Percentiles rank a stretch among this genome's conserved stretches.
phyloP scores from a whole-genome alignment of 1,140 invertebrate genomes.

The Callitettix versicolor region DNA sequence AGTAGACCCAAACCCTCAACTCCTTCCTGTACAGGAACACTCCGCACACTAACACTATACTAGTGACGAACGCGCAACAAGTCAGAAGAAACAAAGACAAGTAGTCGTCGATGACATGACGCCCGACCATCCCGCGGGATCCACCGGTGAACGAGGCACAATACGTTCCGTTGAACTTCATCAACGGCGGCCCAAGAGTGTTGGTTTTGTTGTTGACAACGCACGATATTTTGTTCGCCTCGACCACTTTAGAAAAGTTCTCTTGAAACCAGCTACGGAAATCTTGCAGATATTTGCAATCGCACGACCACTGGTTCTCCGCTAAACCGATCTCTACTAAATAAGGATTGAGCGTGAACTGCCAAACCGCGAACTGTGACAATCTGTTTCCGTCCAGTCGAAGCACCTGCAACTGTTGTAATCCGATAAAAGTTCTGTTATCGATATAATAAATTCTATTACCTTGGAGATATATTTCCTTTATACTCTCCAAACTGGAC shows the following conservation, averaged over 20 bases:
- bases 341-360: constrained; percentile 58
- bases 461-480: constrained; percentile 77
- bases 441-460: constrained; percentile 75
- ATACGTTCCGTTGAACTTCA: constrained; percentile 55
- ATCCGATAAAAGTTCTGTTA: constrained; percentile 70
- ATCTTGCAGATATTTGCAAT: constrained; percentile 69
- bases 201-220: constrained; percentile 28
- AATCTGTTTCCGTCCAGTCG: constrained; percentile 76
- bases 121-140: constrained; percentile 45
- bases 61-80: constrained; percentile 58
- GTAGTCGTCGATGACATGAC: constrained; percentile 66
- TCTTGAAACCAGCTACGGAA: constrained; percentile 64
- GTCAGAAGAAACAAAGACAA: constrained; percentile 63
- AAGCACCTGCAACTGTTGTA: constrained; percentile 71
- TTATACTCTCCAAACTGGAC: constrained; percentile 63
- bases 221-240: constrained; percentile 29
- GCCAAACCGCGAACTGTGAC: constrained; percentile 66
- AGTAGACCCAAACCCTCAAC: constrained; percentile 76
- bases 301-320: constrained; percentile 84
- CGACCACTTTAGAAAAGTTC: constrained; percentile 50
- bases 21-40: constrained; percentile 72
- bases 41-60: constrained; percentile 58
- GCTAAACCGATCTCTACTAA: constrained; percentile 66
- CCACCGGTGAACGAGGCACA: constrained; percentile 43
- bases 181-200: constrained; percentile 45